Base-by-base conservation (phyloP, 2,888 invertebrate genomes). In the Melanargia galathea region DNA sequence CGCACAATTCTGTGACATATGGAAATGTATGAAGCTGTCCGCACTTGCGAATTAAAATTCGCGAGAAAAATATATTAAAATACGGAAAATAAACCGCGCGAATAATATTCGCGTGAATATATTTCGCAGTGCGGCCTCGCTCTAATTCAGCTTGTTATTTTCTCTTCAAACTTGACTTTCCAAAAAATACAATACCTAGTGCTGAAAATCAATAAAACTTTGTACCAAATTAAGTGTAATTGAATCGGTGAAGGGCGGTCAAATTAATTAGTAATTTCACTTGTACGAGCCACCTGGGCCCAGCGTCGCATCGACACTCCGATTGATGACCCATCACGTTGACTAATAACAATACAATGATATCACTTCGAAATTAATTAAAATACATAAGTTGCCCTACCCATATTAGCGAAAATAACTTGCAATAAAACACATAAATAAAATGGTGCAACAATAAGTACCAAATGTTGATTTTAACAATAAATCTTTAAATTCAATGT, bases 211-310 rank as follows among this genome's bases (percentile, higher is more conserved):
- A 46, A 33, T 33, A 40, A 40, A 16, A 30, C 45, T 45, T 30
- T 57, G 45, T 45, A 46, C 20, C 26, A 30, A 57, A 45, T 45
- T 45, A 33, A 45, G 45, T 46, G 33, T 57, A 46, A 46, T 57
- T 45, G 57, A 46, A 57, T 46, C 35, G 13, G 13, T 38, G 33
- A 22, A 22, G 54, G 38, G 11, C 18, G 52, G 48, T 43, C 18
- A 54, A 26, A 52, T 58, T 52, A 52, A 63, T 63, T 63, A 54
- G 7, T 46, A 35, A 59, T 58, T 59, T 30, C 51, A 38, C 18
- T 24, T 26, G 26, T 33, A 33, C 26, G 26, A 43, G 20, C 22
- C 63, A 63, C 63, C 59, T 63, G 63, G 45, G 16, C 24, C 45
- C 59, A 30, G 20, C 33, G 20, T 13, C 11, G 51, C 30, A 58